Base-by-base conservation (phyloP, 2,888 invertebrate genomes). In the Zootermopsis nevadensis region DNA sequence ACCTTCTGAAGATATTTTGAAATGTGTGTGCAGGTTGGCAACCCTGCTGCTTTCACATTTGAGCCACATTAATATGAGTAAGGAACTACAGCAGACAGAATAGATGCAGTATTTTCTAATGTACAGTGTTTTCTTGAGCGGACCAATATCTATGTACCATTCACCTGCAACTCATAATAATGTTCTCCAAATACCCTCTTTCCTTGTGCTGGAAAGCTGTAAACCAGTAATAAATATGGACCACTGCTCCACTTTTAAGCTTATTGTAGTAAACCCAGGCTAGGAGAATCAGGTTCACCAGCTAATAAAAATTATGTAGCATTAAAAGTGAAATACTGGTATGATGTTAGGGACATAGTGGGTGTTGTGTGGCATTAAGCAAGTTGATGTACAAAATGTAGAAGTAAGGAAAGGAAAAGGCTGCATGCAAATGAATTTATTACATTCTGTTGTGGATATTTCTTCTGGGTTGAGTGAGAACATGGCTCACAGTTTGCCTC, bases 41-140 rank as follows among this genome's bases (percentile, higher is more conserved):
- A 60, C 27, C 60, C 60, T 60, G 60, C n/a, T 60, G n/a, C 6
- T n/a, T n/a, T 27, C n/a, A 60, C 60, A 60, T 2, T 60, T 60
- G n/a, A 60, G 60, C 27, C 60, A 60, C 27, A 27, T n/a, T 60
- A 60, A 60, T 60, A 60, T n/a, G 27, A 60, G 60, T 60, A 60
- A 60, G n/a, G 60, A 60, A 60, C 12, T 60, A 60, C 27, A 60
- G n/a, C 60, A 60, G n/a, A 60, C 8, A 12, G 3, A n/a, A 60
- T 4, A 60, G 60, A 60, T 42, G 38, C 74, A 42, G 74, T 74
- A 74, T 74, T 74, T 74, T 74, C 24, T 74, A n/a, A 74, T 74
- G 74, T 38, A 74, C 74, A 74, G 7, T 38, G n/a, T 74, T 74
- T 35, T 19, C 33, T 33, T n/a, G 35, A 38, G 74, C 10, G 74